These are phyloP conservation scores for Heliothis peltigera DNA, from an alignment of 2,888 invertebrate genomes.

Conservation along the genomic window DNA sequence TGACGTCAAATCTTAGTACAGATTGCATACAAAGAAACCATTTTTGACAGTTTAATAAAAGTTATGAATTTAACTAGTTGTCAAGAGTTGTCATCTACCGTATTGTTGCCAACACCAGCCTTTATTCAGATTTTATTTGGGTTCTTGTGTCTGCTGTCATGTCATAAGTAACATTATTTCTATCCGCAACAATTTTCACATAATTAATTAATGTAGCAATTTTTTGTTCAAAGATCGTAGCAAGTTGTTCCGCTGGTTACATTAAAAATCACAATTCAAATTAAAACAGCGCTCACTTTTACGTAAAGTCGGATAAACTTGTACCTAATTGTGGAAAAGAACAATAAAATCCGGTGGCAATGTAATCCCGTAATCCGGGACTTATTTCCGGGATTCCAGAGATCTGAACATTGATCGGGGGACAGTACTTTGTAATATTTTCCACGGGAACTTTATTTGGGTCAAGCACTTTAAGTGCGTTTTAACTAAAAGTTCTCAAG, in stretches of 20 bases:
- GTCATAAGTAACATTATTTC: too few species aligned
- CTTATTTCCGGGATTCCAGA: slow-evolving; percentile 54
- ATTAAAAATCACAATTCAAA: slow-evolving; percentile 20
- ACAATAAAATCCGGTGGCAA: slow-evolving; percentile 57
- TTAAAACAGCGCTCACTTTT: slow-evolving; percentile 48
- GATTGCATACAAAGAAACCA: too few species aligned
- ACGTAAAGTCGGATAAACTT: slow-evolving; percentile 46
- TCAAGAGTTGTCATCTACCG: too few species aligned
- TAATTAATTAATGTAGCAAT: too few species aligned
- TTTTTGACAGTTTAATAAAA: too few species aligned
- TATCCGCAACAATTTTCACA: too few species aligned
- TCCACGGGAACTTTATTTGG: slow-evolving; percentile 55
- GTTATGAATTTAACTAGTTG: too few species aligned
- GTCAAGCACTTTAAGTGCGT: slow-evolving; percentile 53
- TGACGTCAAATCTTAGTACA: too few species aligned
- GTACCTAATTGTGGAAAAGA: slow-evolving; percentile 54
- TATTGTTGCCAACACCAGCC: too few species aligned
- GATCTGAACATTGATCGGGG: slow-evolving; percentile 57
- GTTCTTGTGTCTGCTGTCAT: too few species aligned
- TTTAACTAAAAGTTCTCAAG: slow-evolving; percentile 49
- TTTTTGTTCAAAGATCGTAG: slow-evolving; percentile 17
- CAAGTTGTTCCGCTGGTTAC: slow-evolving; percentile 24
- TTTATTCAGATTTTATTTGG: too few species aligned
- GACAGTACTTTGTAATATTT: slow-evolving; percentile 53
- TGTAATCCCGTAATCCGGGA: slow-evolving; percentile 57